phyloP scores from a whole-genome alignment of 2,113 vertebrate genomes.

The Phyllopteryx taeniolatus region DNA sequence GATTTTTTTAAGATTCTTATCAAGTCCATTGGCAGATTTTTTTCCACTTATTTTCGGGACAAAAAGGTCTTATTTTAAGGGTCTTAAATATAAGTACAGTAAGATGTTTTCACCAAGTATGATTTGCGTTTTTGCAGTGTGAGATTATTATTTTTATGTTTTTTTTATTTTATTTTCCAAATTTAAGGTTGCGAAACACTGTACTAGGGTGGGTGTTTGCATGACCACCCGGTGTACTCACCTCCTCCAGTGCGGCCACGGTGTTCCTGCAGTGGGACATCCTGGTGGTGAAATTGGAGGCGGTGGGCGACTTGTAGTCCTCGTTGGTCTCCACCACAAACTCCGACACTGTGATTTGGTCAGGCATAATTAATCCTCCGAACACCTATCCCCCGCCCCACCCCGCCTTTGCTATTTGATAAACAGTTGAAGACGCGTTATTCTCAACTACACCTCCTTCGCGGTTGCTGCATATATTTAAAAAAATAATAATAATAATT shows the following conservation, averaged over 20 bases:
- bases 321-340: constrained; percentile 97
- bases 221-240: constrained; percentile 60
- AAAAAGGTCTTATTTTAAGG: too few relatives aligned
- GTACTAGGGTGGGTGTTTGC: not conserved
- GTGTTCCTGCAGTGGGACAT: constrained; percentile 96
- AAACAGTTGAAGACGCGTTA: not conserved
- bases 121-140: too few relatives aligned
- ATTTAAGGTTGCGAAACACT: not conserved
- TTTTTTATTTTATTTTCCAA: not conserved
- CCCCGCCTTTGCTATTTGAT: not conserved
- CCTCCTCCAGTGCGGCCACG: constrained; percentile 93
- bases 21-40: too few relatives aligned
- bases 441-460: constrained; percentile 20
- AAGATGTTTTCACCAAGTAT: too few relatives aligned
- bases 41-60: too few relatives aligned
- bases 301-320: constrained; percentile 96
- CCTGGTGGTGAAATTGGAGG: constrained; percentile 97
- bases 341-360: constrained; percentile 96
- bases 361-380: constrained; percentile 81
- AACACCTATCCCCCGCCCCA: not conserved
- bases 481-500: constrained; percentile 22
- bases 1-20: too few relatives aligned
- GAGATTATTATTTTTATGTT: too few relatives aligned
- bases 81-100: too few relatives aligned
- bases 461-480: not conserved